Evolutionary conservation across 2,113 vertebrate genomes (phyloP).

Genomic region (Eurypyga helias): DNA sequence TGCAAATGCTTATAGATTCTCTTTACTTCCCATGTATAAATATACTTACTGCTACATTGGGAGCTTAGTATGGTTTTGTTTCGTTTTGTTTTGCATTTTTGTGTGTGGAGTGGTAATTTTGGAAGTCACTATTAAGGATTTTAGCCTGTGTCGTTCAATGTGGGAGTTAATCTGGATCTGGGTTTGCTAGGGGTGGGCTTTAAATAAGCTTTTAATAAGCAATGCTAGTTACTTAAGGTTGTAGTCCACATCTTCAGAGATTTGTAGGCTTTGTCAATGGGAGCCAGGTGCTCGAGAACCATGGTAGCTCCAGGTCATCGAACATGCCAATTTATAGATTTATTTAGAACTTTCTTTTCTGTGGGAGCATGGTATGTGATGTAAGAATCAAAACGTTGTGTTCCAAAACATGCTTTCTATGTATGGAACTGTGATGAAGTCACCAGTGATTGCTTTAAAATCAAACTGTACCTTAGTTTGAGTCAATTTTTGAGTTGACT

Average conservation of each 20-base stretch:
- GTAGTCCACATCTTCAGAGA: background rate
- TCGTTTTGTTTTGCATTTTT: background rate
- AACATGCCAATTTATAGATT: background rate
- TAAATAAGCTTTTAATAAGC: background rate
- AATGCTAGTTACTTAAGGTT: background rate
- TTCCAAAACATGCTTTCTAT: background rate
- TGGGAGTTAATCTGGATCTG: background rate
- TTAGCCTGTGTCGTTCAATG: background rate
- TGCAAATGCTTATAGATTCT: background rate
- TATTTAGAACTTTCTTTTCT: background rate
- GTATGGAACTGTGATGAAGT: background rate
- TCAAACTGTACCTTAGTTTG: background rate
- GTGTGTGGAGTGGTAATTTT: background rate
- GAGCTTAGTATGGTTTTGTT: background rate
- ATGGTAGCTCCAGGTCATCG: fast-evolving
- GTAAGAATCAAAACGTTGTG: background rate
- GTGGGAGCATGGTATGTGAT: background rate
- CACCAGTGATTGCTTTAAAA: background rate
- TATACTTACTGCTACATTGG: background rate
- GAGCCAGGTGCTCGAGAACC: background rate
- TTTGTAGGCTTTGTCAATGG: background rate
- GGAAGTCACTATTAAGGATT: background rate
- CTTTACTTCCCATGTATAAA: background rate
- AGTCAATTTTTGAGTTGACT: background rate
- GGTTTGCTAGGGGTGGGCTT: background rate